These are phyloP conservation scores for Aspidiotus rigidus DNA, from an alignment of 2,888 invertebrate genomes.

Conservation along the genomic window DNA sequence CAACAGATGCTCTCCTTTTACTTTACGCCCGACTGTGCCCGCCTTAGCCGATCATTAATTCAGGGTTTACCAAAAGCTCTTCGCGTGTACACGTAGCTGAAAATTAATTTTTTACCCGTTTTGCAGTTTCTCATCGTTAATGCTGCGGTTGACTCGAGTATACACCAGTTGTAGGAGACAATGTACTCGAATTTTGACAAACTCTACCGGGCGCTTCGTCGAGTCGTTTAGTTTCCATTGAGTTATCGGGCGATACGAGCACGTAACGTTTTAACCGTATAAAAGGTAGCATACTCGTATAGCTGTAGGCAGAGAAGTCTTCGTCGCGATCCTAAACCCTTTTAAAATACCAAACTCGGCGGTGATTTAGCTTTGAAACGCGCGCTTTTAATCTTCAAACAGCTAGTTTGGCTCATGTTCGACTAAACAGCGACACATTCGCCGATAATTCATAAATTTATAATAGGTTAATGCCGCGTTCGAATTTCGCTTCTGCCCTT, in stretches of 20 bases:
- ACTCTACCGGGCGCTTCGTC: neutral
- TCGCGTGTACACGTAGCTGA: neutral
- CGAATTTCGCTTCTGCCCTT: constrained; percentile 10
- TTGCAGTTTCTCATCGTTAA: neutral
- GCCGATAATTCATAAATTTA: constrained; percentile 31
- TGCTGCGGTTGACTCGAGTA: neutral
- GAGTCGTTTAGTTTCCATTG: constrained; percentile 6
- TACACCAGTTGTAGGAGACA: neutral
- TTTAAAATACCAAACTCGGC: constrained; percentile 16
- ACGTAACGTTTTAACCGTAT: constrained; percentile 27
- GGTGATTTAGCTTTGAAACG: constrained; percentile 30
- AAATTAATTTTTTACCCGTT: neutral
- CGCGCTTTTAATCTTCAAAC: constrained; percentile 22
- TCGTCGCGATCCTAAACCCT: neutral
- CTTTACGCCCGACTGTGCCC: constrained; percentile 17
- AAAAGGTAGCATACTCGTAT: constrained; percentile 13
- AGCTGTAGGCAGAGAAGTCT: neutral
- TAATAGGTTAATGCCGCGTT: constrained; percentile 30
- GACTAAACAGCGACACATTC: constrained; percentile 27
- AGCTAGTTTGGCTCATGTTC: constrained; percentile 24
- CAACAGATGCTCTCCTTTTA: constrained; percentile 31
- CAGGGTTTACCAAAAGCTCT: constrained; percentile 15
- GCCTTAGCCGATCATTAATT: constrained; percentile 28
- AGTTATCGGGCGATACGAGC: constrained; percentile 23
- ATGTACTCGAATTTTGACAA: neutral